Conservation (phyloP, 2,797 vertebrate genomes). For the Natrix natrix region DNA sequence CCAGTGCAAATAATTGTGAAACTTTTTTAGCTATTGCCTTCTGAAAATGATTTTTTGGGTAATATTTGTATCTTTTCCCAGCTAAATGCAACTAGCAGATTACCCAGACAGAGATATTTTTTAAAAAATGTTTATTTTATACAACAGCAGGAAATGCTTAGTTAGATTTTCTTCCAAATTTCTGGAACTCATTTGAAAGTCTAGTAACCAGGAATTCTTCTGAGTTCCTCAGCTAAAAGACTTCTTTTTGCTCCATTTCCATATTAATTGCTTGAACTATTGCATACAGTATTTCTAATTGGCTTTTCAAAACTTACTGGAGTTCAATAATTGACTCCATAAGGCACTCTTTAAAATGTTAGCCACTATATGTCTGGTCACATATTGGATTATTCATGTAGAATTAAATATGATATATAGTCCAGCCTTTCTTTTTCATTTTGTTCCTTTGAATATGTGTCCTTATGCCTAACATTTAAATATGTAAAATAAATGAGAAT, state of each 20-base stretch:
- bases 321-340: slow-evolving; percentile 64
- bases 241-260: slow-evolving; percentile 61
- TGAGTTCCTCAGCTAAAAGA: slow-evolving; percentile 51
- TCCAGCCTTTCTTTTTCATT: slow-evolving; percentile 30
- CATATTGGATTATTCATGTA: slow-evolving; percentile 55
- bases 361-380: slow-evolving; percentile 51
- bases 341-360: slow-evolving; percentile 60
- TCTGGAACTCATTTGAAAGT: slow-evolving; percentile 66
- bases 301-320: slow-evolving; percentile 67
- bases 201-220: slow-evolving; percentile 66
- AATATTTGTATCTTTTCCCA: slow-evolving; percentile 40
- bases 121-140: slow-evolving; percentile 49
- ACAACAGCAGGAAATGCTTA: slow-evolving; percentile 65
- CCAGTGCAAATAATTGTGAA: slow-evolving; percentile 45
- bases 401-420: slow-evolving; percentile 33
- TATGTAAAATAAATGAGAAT: not conserved
- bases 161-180: slow-evolving; percentile 61
- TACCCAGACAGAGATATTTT: slow-evolving; percentile 50
- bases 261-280: slow-evolving; percentile 67
- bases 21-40: slow-evolving; percentile 1
- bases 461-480: not conserved
- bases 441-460: not conserved
- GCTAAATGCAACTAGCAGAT: slow-evolving; percentile 18
- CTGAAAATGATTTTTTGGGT: slow-evolving; percentile 11
- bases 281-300: slow-evolving; percentile 63